Evolutionary conservation across 2,888 invertebrate genomes (phyloP).

Genomic region (Tenthredo distinguenda): DNA sequence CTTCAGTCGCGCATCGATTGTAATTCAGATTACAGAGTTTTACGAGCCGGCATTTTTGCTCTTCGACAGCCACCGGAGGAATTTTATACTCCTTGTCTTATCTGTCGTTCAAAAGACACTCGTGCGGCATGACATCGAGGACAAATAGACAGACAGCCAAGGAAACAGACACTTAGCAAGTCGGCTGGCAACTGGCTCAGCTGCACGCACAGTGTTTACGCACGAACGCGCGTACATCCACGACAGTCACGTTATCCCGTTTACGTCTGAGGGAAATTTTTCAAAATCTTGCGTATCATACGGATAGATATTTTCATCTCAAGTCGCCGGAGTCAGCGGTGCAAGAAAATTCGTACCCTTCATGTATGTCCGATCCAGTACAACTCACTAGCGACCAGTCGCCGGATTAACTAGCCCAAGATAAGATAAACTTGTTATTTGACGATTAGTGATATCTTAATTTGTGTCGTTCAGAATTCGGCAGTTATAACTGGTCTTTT

Average conservation of each 20-base stretch:
- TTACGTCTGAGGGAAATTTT: background rate
- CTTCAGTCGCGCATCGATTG: background rate
- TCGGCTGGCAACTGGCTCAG: background rate
- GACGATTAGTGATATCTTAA: background rate
- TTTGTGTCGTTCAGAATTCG: background rate
- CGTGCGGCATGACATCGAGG: background rate
- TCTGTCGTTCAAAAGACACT: conserved; percentile 33
- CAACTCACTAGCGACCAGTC: no score
- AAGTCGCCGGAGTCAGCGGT: background rate
- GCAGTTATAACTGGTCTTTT: background rate
- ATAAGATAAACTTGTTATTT: background rate
- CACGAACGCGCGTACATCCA: conserved; percentile 19
- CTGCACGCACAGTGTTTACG: conserved; percentile 30
- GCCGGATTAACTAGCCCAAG: background rate
- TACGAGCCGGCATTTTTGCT: background rate
- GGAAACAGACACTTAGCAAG: background rate
- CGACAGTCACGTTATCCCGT: background rate
- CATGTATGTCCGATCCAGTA: background rate
- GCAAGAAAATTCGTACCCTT: background rate
- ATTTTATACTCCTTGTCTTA: conserved; percentile 29
- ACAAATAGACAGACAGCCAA: conserved; percentile 1
- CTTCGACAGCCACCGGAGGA: background rate
- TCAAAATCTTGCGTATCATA: background rate
- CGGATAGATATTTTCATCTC: background rate
- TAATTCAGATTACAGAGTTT: conserved; percentile 5